Evolutionary conservation across 2,113 vertebrate species (phyloP), one percentile per base, ranked within the genome.

Genomic region (Ophthalmolycus amberensis): DNA sequence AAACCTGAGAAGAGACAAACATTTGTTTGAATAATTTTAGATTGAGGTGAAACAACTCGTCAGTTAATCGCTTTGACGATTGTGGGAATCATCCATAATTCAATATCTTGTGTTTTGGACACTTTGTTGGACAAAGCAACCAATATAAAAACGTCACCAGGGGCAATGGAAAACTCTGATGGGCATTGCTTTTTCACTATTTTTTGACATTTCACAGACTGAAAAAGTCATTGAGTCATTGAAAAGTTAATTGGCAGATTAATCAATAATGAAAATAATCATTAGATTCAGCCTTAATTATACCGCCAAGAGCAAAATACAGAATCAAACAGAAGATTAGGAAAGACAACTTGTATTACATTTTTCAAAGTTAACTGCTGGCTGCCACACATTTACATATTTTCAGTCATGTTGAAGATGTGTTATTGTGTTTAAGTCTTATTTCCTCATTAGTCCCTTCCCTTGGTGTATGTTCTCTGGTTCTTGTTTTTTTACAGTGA

Each of bases 371-470:
- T 9, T 15, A 15, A 37, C 6, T 27, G 25, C 37, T 9, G 60
- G 63, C 66, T 68, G 68, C 27, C 9, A 34, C 25, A 27, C 46
- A 75, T 56, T 67, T 15, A 71, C 42, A 46, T 56, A 59, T 52
- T 56, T 72, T 29, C 40, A 40, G 20, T 37, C 54, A 69, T 34
- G 56, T 2, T 42, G 12, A 42, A 52, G 64, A 73, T 56, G 32
- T 10, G 6, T 75, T 68, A 62, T 66, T 34, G 59, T 60, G 15
- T 52, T 62, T 66, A 18, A 15, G 16, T 50, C 20, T 38, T 58
- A 40, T 37, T 50, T 29, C 65, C 10, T 80, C 40, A 84, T 80
- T 78, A 77, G 46, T 75, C 38, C 22, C 25, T 38, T 64, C 15
- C 40, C 18, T 14, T 54, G 50, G 3, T 48, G 18, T 38, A 16